Base-by-base conservation (phyloP, 2,113 vertebrate genomes). In the chimpanzee (Pan troglodytes) region DNA sequence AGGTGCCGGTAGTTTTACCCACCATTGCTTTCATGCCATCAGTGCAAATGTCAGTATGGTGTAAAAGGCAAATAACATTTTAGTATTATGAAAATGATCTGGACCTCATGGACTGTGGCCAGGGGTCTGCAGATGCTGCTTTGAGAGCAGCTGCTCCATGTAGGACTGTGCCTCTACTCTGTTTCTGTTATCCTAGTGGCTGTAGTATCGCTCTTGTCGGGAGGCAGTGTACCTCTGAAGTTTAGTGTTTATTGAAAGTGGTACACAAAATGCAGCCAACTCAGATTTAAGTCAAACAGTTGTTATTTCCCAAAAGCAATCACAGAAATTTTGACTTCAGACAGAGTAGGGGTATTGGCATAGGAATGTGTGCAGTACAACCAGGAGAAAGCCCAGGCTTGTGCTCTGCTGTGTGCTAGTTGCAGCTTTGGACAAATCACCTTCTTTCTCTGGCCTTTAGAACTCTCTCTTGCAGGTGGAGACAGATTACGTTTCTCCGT, bases 161-260 rank as follows among this genome's bases (percentile, higher is more conserved):
- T 48, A 64, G 61, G 27, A 32, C 61, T 5, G 12, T 6, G 12
- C 27, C 27, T 32, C 12, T 64, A 64, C 61, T 79, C 14, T 50
- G 38, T 61, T 48, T n/a, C 76, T 64, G 38, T 76, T 90, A 12
- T 32, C 70, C 68, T 30, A 5, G 45, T 27, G 84, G 8, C 81
- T 72, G 10, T 2, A 30, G 30, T 18, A 2, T 43, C 18, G 14
- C 1, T 16, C 86, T 64, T 73, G 3, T 59, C 55, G 64, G 81
- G 64, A 40, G 43, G 14, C 64, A n/a, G n/a, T 40, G 12, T 30
- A 5, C 43, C 50, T 68, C 25, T 81, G 82, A 91, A 70, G 5
- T 75, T 67, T 76, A 83, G 40, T 84, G 72, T 79, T 80, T 88
- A 35, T 70, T 61, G 40, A 48, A 91, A 96, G 40, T 78, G 13